Conservation (phyloP, 23 tunicate genomes). For the Ascidia mentula region DNA sequence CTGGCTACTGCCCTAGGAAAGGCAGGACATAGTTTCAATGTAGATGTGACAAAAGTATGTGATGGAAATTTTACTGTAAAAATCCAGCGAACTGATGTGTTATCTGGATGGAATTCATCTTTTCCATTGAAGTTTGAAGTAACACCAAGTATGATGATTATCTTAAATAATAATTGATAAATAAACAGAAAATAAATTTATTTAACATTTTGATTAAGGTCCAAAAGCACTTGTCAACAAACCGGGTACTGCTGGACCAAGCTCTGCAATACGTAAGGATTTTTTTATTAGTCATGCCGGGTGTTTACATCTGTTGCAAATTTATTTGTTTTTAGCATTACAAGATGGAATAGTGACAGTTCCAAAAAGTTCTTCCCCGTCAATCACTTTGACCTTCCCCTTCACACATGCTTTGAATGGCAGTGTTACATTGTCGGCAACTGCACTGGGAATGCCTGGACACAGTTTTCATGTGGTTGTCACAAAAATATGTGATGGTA, state of each 20-base stretch:
- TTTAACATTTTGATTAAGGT: neutral
- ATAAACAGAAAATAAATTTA: neutral
- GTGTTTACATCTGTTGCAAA: too few relatives aligned
- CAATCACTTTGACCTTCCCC: neutral
- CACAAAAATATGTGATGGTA: neutral
- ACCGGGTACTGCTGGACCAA: neutral
- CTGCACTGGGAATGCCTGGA: neutral
- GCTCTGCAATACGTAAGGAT: neutral
- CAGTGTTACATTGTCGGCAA: neutral
- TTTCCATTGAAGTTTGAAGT: neutral
- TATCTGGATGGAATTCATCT: neutral
- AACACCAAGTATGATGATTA: neutral
- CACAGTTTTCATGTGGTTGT: neutral
- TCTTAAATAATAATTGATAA: too few relatives aligned
- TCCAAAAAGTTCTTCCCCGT: neutral
- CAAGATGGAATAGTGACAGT: neutral
- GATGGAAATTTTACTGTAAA: neutral
- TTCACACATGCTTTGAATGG: neutral
- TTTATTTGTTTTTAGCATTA: neutral
- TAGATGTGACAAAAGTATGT: neutral
- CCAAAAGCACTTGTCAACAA: neutral
- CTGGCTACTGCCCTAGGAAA: neutral
- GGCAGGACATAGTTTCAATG: neutral
- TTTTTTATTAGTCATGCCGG: too few relatives aligned
- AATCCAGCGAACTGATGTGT: neutral